These are phyloP conservation scores for Seriola aureovittata DNA, from an alignment of 2,113 vertebrate species.

Conservation along the genomic window DNA sequence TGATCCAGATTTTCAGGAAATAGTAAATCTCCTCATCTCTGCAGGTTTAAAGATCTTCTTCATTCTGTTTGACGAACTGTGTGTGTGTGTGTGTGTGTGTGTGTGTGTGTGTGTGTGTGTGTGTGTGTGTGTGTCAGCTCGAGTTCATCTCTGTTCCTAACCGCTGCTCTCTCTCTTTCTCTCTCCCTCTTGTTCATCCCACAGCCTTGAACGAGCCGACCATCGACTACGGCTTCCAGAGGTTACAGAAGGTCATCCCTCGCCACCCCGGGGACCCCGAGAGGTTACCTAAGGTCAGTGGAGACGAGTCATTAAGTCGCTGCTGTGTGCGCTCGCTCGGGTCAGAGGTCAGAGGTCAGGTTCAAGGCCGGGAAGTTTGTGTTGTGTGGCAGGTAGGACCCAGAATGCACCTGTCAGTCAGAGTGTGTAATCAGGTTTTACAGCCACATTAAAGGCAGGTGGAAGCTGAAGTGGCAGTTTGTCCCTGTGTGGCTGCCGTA, in stretches of 20 bases:
- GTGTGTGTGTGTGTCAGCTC: background rate
- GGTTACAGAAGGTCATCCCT: conserved; percentile 94
- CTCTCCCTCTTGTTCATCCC: background rate
- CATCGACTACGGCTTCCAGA: conserved; percentile 96
- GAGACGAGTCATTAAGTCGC: background rate
- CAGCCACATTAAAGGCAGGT: conserved; percentile 14
- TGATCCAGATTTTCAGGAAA: too few relatives aligned
- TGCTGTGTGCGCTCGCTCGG: background rate
- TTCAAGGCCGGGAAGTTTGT: background rate
- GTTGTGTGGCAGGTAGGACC: conserved; percentile 1
- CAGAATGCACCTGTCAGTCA: conserved; percentile 43
- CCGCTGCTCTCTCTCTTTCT: background rate
- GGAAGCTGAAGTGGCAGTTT: conserved; percentile 29
- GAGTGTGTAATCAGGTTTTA: conserved; percentile 4
- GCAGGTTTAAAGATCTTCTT: too few relatives aligned
- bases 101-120: background rate
- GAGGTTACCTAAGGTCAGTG: conserved; percentile 92
- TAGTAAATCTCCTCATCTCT: too few relatives aligned
- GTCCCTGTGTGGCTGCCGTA: conserved; percentile 46
- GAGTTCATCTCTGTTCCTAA: background rate
- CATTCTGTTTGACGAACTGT: too few relatives aligned
- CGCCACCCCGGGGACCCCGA: conserved; percentile 93
- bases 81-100: background rate
- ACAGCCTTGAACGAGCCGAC: conserved; percentile 86
- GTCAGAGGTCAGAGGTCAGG: conserved; percentile 39